Base-by-base conservation (phyloP, 2,113 vertebrate species). In the Vireo altiloquus region DNA sequence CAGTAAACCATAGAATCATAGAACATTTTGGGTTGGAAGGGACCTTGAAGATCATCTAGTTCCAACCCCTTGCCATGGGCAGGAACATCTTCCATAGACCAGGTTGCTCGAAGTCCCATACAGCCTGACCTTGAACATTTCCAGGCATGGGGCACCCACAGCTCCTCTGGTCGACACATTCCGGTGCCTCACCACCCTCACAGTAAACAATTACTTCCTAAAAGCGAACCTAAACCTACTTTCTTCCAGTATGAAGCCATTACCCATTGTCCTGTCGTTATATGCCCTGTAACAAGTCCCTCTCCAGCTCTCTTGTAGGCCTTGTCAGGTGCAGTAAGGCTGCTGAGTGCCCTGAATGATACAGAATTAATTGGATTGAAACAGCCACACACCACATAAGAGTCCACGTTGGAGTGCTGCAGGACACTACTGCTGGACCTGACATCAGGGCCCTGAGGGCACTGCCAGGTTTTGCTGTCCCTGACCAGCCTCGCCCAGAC, bases 391-490 rank as follows among this genome's bases (percentile, higher is more conserved):
- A 21, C 39, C 27, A 20, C 1, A 0, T 33, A 27, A 46, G 16
- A 13, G 28, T 76, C 19, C 7, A 4, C 49, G 13, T 13, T 54
- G n/a, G 31, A 33, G 7, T 50, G 22, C 27, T 0, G 0, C 25
- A 65, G 49, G 27, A 39, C n/a, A n/a, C 35, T 37, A 16, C 20
- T 4, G 3, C 64, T 76, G 35, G 33, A 44, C 15, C 5, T 6
- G 9, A 8, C 3, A 3, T 21, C 10, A 10, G 35, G 28, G 17
- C 30, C 14, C 37, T 20, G 15, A 0, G 1, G 40, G n/a, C 37
- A 39, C 37, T 66, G 24, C 30, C 47, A 49, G n/a, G 24, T 23
- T 42, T 28, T 42, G 5, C 22, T 54, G 31, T n/a, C 25, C 25
- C 15, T 44, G 39, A 11, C 19, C 6, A 35, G 35, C 5, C 23